A percentile compares a stretch with the other conserved stretches of the same genome.
These are phyloP conservation scores for Nomada ferruginata DNA, from an alignment of 2,888 invertebrate genomes.

Conservation along the genomic window DNA sequence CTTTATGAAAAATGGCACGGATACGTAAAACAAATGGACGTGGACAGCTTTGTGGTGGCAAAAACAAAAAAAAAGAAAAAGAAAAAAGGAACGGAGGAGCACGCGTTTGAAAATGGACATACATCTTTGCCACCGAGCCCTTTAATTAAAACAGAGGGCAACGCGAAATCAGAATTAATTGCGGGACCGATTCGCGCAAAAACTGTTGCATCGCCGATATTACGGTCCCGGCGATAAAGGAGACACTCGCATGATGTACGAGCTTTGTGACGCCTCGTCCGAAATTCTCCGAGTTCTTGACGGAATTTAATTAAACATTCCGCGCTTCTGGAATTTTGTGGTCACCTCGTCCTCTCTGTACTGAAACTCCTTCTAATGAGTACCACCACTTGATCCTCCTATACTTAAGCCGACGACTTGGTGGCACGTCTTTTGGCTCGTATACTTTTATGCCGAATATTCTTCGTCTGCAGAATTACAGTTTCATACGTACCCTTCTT, in stretches of 20 bases:
- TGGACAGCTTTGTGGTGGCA: background rate
- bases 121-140: background rate
- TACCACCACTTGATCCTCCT: conserved; percentile 23
- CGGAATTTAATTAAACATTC: conserved; percentile 73
- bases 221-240: conserved; percentile 18
- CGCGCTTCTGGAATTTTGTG: conserved; percentile 56
- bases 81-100: background rate
- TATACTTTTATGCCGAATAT: background rate
- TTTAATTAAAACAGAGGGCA: conserved; percentile 19
- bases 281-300: conserved; percentile 61
- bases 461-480: background rate
- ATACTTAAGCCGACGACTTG: conserved; percentile 30
- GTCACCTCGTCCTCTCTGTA: conserved; percentile 39
- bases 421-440: background rate
- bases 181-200: background rate
- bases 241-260: conserved; percentile 54
- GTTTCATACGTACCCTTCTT: too few relatives aligned
- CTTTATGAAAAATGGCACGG: background rate
- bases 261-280: conserved; percentile 50
- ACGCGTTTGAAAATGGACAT: background rate
- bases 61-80: too few relatives aligned
- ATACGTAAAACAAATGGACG: background rate
- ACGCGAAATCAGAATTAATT: conserved; percentile 16
- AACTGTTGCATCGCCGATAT: conserved; percentile 16
- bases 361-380: conserved; percentile 54